Evolutionary conservation across 2,113 vertebrate species (phyloP).

Genomic region (Diadophis punctatus): DNA sequence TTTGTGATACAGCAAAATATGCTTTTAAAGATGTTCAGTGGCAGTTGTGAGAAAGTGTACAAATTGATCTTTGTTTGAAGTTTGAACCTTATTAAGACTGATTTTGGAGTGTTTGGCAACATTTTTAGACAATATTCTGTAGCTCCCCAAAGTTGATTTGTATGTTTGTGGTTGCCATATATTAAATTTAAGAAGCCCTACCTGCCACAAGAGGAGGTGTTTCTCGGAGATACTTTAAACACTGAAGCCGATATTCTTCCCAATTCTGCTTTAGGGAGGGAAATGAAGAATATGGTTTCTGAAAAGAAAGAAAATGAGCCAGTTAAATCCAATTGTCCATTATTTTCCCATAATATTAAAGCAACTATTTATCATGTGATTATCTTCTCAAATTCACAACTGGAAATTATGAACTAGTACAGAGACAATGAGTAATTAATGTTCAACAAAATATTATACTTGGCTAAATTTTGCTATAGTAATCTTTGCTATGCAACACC

Average conservation of each 20-base stretch:
- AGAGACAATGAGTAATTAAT: neutral
- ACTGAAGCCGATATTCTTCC: slow-evolving; percentile 74
- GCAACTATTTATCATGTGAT: neutral
- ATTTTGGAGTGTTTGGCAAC: neutral
- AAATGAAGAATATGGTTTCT: slow-evolving; percentile 71
- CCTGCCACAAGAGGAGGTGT: slow-evolving; percentile 62
- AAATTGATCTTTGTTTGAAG: neutral
- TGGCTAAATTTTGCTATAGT: neutral
- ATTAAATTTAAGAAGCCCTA: slow-evolving; percentile 38
- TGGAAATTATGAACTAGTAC: neutral
- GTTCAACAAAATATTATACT: neutral
- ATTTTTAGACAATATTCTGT: neutral
- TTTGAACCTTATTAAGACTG: neutral
- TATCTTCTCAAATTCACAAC: neutral
- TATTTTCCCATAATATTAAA: neutral
- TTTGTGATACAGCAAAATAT: neutral
- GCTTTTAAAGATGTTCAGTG: neutral
- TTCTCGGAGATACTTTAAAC: slow-evolving; percentile 67
- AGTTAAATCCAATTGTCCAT: neutral
- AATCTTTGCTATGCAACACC: neutral
- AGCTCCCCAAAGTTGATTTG: neutral
- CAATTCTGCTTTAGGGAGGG: slow-evolving; percentile 73
- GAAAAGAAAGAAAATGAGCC: neutral
- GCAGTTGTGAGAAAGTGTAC: neutral
- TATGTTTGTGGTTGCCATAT: neutral